Base-by-base conservation (phyloP, 2,113 vertebrate species). In the Scalopus aquaticus region DNA sequence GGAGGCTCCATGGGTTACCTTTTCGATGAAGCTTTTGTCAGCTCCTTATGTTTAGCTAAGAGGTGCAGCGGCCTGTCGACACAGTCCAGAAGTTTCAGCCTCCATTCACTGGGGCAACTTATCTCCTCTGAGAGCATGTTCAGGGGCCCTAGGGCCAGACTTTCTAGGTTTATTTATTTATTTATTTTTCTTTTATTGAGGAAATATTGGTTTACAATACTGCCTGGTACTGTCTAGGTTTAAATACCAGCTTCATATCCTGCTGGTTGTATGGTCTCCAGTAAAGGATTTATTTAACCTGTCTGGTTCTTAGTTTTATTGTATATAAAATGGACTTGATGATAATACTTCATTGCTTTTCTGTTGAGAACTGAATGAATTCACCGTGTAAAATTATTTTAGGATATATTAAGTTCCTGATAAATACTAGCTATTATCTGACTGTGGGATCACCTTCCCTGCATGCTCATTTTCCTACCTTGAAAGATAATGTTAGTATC, bases 331-430 rank as follows among this genome's bases (percentile, higher is more conserved):
- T 77, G 19, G 51, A 13, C 17, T 72, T 30, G 35, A 46, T 72
- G 58, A 44, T 86, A 44, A 56, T 70, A 28, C 9, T 26, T 35
- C 22, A 46, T 73, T 44, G 26, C 7, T 20, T 51, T 51, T 0
- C 54, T 94, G 51, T 44, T 92, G 79, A 64, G 28, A 94, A 58
- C 37, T 54, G 26, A 72, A 76, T 80, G 26, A 84, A 67, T 88
- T 92, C 56, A 89, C 37, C 17, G 3, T 78, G 13, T 35, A 70
- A 91, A 95, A 70, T 85, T 44, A 39, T 17, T 6, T 88, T 88
- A 42, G 28, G 56, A 60, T 9, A 76, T 10, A 70, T 9, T 32
- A 56, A 88, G 11, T 19, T 30, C 39, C 74, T 69, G 54, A 82
- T 42, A 69, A 88, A 86, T 76, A 67, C n/a, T 46, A n/a, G 28